Percentiles rank a stretch among this genome's conserved stretches.
phyloP scores from a whole-genome alignment of 2,888 invertebrate genomes.

The Mechanitis mazaeus region DNA sequence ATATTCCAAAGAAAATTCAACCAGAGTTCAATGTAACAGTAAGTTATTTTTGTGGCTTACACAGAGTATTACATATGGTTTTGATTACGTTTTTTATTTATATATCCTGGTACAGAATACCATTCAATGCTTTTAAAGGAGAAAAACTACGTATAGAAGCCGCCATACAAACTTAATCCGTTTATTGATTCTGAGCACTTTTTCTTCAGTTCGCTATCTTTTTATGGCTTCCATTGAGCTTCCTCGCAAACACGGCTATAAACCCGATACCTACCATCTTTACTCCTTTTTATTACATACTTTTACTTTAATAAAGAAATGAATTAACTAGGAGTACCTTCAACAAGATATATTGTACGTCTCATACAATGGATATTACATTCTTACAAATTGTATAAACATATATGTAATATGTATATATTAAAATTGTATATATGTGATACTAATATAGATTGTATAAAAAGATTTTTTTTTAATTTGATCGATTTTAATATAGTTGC shows the following conservation, averaged over 20 bases:
- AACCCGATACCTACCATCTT: constrained; percentile 26
- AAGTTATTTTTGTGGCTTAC: not conserved
- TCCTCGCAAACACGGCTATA: constrained; percentile 30
- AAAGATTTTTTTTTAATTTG: no score
- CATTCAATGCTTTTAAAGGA: constrained; percentile 16
- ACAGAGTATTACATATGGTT: not conserved
- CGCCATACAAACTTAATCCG: constrained; percentile 34
- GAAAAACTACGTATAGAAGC: constrained; percentile 10
- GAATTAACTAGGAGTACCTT: constrained; percentile 5
- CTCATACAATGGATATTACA: not conserved
- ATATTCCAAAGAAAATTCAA: no score
- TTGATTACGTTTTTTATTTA: not conserved
- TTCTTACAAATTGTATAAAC: no score
- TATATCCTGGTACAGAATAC: constrained; percentile 11
- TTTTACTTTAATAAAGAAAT: constrained; percentile 21
- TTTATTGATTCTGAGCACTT: constrained; percentile 42
- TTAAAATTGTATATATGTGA: no score
- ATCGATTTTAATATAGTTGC: no score
- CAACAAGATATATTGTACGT: constrained; percentile 1
- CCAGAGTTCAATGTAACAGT: not conserved
- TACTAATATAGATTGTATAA: no score
- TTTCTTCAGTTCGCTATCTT: constrained; percentile 32
- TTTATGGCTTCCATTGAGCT: constrained; percentile 28
- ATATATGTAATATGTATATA: no score
- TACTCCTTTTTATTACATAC: constrained; percentile 32